These are phyloP conservation scores for Micromesistius poutassou DNA, from an alignment of 2,797 vertebrate species.

Conservation along the genomic window DNA sequence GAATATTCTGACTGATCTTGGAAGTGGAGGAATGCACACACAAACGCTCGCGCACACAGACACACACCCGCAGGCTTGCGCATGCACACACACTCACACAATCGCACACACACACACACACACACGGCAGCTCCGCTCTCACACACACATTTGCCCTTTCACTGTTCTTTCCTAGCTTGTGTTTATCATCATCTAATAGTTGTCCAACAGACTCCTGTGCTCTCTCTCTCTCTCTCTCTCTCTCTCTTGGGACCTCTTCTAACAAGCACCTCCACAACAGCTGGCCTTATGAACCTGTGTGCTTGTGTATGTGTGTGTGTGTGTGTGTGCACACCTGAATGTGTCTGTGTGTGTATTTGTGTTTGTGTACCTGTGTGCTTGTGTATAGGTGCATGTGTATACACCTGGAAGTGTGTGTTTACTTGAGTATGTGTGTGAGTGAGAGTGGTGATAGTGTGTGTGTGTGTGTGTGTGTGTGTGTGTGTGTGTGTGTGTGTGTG, in stretches of 20 bases:
- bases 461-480: slow-evolving; percentile 11
- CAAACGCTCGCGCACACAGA: neutral
- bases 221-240: neutral
- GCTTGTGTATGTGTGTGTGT: slow-evolving; percentile 28
- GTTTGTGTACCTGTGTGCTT: slow-evolving; percentile 7
- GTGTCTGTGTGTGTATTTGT: slow-evolving; percentile 22
- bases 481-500: neutral
- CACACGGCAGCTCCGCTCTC: neutral
- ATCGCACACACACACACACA: neutral
- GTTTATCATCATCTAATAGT: neutral
- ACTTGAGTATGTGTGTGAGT: neutral
- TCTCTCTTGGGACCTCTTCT: neutral
- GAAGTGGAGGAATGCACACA: neutral
- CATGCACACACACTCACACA: neutral
- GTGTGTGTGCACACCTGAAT: slow-evolving; percentile 1
- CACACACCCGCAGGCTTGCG: neutral
- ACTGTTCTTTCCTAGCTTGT: neutral
- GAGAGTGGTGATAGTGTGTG: neutral
- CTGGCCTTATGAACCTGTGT: neutral
- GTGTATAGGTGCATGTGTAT: slow-evolving; percentile 4
- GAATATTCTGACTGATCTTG: no score
- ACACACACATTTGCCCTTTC: neutral
- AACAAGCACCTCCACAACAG: neutral
- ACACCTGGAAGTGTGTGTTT: neutral
- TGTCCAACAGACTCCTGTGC: neutral